phyloP scores from a whole-genome alignment of 2,888 invertebrate genomes.

The Lumbricus terrestris region DNA sequence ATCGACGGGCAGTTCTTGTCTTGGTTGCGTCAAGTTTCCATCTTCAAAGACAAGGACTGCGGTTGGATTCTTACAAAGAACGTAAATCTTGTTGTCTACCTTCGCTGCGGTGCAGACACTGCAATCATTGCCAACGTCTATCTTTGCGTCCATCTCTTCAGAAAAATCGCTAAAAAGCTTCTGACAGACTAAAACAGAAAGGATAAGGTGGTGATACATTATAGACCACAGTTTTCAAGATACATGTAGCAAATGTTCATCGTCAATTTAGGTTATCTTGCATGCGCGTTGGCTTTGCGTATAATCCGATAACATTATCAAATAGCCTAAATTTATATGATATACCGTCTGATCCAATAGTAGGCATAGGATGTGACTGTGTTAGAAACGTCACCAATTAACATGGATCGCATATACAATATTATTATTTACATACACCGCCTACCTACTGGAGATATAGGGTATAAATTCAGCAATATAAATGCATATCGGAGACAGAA shows the following conservation, averaged over 20 bases:
- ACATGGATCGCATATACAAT: no score
- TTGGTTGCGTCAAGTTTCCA: not conserved
- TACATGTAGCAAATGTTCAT: not conserved
- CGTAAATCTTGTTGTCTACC: not conserved
- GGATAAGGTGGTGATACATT: not conserved
- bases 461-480: no score
- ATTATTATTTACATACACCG: no score
- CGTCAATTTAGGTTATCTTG: not conserved
- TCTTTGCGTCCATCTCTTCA: not conserved
- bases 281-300: not conserved
- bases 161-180: not conserved
- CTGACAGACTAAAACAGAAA: not conserved
- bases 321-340: no score
- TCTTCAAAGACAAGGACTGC: not conserved
- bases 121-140: not conserved
- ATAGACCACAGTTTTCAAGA: not conserved
- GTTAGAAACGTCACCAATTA: no score
- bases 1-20: not conserved
- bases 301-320: no score
- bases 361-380: no score
- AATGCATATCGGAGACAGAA: no score
- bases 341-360: no score
- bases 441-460: no score
- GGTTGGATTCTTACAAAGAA: not conserved
- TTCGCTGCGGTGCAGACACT: not conserved